A percentile compares a stretch with the other conserved stretches of the same genome.
These are phyloP conservation scores for Erynnis tages DNA, from an alignment of 2,888 invertebrate species.

Conservation along the genomic window DNA sequence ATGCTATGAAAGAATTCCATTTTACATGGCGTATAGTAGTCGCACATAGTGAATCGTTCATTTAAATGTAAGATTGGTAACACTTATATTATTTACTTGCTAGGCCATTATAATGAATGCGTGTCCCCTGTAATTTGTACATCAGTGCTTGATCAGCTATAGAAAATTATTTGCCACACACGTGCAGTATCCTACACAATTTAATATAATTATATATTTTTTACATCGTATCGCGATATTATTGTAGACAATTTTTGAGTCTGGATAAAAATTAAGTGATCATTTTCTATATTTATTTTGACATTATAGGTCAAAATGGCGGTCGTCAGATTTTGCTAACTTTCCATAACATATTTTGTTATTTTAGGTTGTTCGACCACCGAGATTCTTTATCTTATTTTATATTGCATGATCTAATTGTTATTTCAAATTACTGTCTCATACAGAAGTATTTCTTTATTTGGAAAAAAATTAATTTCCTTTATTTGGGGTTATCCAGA, in stretches of 20 bases:
- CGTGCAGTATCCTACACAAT: slow-evolving; percentile 63
- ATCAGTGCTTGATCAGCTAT: slow-evolving; percentile 68
- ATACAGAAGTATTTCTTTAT: neutral
- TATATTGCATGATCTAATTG: slow-evolving; percentile 39
- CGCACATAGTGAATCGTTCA: slow-evolving; percentile 81
- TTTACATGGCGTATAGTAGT: slow-evolving; percentile 80
- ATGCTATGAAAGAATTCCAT: slow-evolving; percentile 79
- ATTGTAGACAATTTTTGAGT: slow-evolving; percentile 16
- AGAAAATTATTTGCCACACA: slow-evolving; percentile 49
- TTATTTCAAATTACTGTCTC: slow-evolving; percentile 16
- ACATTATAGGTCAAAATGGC: slow-evolving; percentile 50
- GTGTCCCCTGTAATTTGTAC: slow-evolving; percentile 63
- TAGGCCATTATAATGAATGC: slow-evolving; percentile 68
- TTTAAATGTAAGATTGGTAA: slow-evolving; percentile 82
- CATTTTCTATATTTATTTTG: slow-evolving; percentile 29
- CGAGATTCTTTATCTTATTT: neutral
- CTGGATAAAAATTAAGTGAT: slow-evolving; percentile 20
- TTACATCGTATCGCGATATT: slow-evolving; percentile 28
- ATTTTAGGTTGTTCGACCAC: neutral
- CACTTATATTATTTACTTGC: slow-evolving; percentile 73
- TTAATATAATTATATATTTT: slow-evolving; percentile 35
- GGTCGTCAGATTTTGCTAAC: slow-evolving; percentile 32
- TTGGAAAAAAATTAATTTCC: too few species aligned
- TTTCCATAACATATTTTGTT: neutral
- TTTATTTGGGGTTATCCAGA: too few species aligned